Evolutionary conservation across 2,888 invertebrate genomes (phyloP).

Genomic region (Parthenolecanium corni): DNA sequence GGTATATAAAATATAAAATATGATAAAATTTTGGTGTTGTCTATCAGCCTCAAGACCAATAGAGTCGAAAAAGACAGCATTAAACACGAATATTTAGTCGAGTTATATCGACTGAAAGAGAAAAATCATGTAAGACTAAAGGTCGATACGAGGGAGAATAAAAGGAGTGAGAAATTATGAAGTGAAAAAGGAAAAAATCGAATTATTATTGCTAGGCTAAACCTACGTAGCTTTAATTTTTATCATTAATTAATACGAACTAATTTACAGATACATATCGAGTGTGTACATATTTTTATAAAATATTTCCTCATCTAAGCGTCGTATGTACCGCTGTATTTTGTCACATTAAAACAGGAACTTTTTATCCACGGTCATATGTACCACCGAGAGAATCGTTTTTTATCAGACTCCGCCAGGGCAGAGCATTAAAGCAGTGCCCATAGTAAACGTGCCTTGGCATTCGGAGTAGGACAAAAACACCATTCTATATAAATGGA

Average conservation of each 20-base stretch:
- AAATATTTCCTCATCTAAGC: neutral
- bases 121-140: constrained; percentile 1
- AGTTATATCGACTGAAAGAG: neutral
- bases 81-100: neutral
- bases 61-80: neutral
- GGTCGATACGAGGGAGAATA: neutral
- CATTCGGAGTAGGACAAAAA: no score
- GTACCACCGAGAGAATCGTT: constrained; percentile 7
- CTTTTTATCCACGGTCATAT: constrained; percentile 21
- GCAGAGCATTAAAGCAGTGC: no score
- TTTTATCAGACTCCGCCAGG: no score
- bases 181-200: neutral
- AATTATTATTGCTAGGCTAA: constrained; percentile 12
- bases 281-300: constrained; percentile 11
- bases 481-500: no score
- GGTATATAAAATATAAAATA: neutral
- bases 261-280: constrained; percentile 14
- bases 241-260: constrained; percentile 6
- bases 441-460: no score
- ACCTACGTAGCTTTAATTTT: constrained; percentile 17
- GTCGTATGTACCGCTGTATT: neutral
- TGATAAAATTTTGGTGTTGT: constrained; percentile 22
- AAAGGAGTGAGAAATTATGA: neutral
- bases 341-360: constrained; percentile 18
- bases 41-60: constrained; percentile 16